Base-by-base conservation (phyloP, 2,113 vertebrate genomes). In the Gorsachius goisagi region DNA sequence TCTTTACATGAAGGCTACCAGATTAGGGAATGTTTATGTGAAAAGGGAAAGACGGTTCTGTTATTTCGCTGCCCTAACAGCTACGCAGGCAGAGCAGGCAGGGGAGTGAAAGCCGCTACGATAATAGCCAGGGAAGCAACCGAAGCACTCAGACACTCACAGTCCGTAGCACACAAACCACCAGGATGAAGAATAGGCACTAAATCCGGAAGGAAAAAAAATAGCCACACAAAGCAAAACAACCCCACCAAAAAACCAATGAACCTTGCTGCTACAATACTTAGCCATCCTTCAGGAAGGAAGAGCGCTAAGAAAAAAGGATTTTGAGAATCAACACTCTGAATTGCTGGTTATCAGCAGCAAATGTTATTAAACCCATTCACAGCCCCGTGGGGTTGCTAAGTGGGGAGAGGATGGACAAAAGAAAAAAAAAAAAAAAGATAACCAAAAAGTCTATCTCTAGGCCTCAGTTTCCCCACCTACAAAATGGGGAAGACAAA, bases 1-100 rank as follows among this genome's bases (percentile, higher is more conserved):
- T 50, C 53, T 71, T 90, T 66, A 82, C 18, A 47, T 23, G 56
- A 66, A 94, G 82, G 85, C 84, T 97, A 94, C 95, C 92, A 95
- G 89, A 95, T 95, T 95, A 95, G 96, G 91, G 87, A 96, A 95
- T 96, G 96, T 96, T 95, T 96, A 95, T 95, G 95, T 97, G 4
- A 87, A 95, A 92, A 81, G 52, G 64, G 56, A 95, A 94, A 79
- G 89, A 81, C 75, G 33, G 72, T 49, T 89, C 58, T 72, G 89
- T 73, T 97, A 5, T 91, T 94, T 84, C 91, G 89, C 95, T 96
- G 80, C 69, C 74, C 39, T 85, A 85, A 85, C 58, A 91, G 74
- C 75, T 95, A 92, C 37, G 64, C 49, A 56, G 4, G 35, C 58
- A 41, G 81, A 60, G 69, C 87, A 82, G 77, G 69, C 89, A 71